Evolutionary conservation across 2,113 vertebrate genomes (phyloP).

Genomic region (Mastomys natalensis): DNA sequence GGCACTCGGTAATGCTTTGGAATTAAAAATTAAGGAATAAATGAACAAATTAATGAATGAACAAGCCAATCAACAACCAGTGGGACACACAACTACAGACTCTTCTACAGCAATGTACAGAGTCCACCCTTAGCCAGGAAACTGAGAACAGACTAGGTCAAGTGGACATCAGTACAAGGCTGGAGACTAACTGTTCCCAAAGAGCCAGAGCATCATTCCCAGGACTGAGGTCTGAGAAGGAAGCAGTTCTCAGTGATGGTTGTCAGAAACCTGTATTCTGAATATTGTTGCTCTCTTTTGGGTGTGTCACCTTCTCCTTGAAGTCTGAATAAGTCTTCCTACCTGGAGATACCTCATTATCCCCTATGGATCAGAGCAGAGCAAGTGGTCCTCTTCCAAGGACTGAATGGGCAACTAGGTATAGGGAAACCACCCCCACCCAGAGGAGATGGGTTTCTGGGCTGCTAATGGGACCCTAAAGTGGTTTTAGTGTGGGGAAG

Average conservation of each 20-base stretch:
- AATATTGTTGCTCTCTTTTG: not conserved
- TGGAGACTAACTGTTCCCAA: not conserved
- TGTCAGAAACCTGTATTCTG: constrained; percentile 11
- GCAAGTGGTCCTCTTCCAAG: not conserved
- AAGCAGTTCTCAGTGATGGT: not conserved
- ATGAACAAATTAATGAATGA: not conserved
- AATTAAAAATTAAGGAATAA: constrained; percentile 9
- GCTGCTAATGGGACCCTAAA: not conserved
- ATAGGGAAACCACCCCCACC: not conserved
- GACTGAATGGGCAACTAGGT: not conserved
- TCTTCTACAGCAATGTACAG: not conserved
- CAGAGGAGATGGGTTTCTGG: not conserved
- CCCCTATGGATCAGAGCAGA: not conserved
- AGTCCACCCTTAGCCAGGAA: not conserved
- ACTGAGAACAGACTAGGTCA: not conserved
- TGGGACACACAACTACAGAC: not conserved
- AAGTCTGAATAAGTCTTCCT: not conserved
- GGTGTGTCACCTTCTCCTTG: not conserved
- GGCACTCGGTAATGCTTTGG: not conserved
- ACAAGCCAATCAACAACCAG: not conserved
- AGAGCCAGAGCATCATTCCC: not conserved
- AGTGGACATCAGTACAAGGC: not conserved
- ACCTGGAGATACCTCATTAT: not conserved
- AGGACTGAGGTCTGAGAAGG: not conserved
- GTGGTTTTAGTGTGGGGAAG: too few relatives aligned